A percentile compares a stretch with the other conserved stretches of the same genome.
Conservation (phyloP, 2,113 vertebrate genomes). For the Forbesichthys agassizii region DNA sequence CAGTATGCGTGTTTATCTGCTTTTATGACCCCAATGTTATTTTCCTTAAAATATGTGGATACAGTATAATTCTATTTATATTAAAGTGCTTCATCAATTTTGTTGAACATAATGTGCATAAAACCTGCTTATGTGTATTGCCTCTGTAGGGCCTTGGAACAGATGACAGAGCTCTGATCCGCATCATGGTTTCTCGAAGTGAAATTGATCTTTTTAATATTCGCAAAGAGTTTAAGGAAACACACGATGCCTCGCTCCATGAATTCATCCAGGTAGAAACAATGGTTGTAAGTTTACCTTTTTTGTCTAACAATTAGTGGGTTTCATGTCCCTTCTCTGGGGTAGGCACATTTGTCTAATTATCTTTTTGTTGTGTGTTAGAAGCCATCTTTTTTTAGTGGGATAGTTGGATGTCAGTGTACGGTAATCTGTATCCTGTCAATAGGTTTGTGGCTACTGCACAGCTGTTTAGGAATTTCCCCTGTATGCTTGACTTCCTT, state of each 20-base stretch:
- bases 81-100: too few species aligned
- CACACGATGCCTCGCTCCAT: slow-evolving; percentile 87
- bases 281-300: slow-evolving; percentile 72
- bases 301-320: slow-evolving; percentile 9
- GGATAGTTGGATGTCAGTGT: slow-evolving; percentile 47
- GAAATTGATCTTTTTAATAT: slow-evolving; percentile 92
- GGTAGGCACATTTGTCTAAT: slow-evolving; percentile 23
- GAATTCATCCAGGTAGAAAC: slow-evolving; percentile 92
- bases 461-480: slow-evolving; percentile 84
- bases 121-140: slow-evolving; percentile 11
- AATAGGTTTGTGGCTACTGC: slow-evolving; percentile 56
- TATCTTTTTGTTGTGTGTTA: slow-evolving; percentile 25
- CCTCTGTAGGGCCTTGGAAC: slow-evolving; percentile 87
- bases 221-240: slow-evolving; percentile 89
- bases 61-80: too few species aligned
- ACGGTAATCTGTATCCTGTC: slow-evolving; percentile 64
- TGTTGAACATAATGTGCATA: slow-evolving; percentile 1
- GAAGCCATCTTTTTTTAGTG: slow-evolving; percentile 59
- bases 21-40: too few species aligned
- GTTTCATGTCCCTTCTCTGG: slow-evolving; percentile 24
- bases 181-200: slow-evolving; percentile 92
- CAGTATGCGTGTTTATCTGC: too few species aligned
- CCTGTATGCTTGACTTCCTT: slow-evolving; percentile 74
- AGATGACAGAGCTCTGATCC: slow-evolving; percentile 90
- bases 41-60: too few species aligned